Conservation (phyloP, 2,888 invertebrate species). For the Melangyna quadrimaculata region DNA sequence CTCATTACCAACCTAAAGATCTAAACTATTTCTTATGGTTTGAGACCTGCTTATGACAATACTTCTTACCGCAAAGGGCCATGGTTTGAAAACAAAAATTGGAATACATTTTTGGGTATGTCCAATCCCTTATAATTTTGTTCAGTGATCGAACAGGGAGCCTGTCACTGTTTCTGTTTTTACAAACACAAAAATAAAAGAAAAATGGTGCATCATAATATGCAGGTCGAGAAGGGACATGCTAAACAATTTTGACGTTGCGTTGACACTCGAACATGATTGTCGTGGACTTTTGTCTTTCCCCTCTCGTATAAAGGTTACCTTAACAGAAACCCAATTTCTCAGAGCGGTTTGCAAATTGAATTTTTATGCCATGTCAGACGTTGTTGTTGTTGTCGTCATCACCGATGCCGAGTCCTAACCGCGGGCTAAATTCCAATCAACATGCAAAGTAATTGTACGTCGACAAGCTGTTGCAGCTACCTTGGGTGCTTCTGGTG, state of each 20-base stretch:
- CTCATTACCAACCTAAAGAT: not conserved
- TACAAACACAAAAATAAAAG: not conserved
- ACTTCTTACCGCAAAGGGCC: too few relatives aligned
- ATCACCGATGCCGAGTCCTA: constrained; percentile 30
- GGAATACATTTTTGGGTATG: too few relatives aligned
- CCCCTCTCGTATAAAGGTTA: too few relatives aligned
- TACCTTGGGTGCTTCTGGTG: constrained; percentile 51
- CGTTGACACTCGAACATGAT: constrained; percentile 68
- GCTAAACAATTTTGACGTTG: constrained; percentile 67
- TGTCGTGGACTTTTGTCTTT: constrained; percentile 57
- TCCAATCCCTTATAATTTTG: too few relatives aligned
- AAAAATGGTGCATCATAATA: constrained; percentile 54
- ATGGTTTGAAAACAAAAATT: too few relatives aligned
- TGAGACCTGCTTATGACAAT: too few relatives aligned
- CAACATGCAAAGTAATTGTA: constrained; percentile 71
- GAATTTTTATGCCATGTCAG: constrained; percentile 65
- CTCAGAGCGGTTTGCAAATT: constrained; percentile 48
- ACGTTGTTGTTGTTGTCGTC: constrained; percentile 26
- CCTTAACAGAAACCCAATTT: constrained; percentile 29
- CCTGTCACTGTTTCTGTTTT: not conserved
- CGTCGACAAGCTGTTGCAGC: constrained; percentile 62
- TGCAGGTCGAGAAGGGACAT: constrained; percentile 62
- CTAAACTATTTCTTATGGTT: too few relatives aligned
- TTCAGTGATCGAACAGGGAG: not conserved
- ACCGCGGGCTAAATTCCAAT: constrained; percentile 68